A percentile compares a stretch with the other conserved stretches of the same genome.
phyloP scores from a whole-genome alignment of 2,113 vertebrate genomes.

The Rafetus swinhoei region DNA sequence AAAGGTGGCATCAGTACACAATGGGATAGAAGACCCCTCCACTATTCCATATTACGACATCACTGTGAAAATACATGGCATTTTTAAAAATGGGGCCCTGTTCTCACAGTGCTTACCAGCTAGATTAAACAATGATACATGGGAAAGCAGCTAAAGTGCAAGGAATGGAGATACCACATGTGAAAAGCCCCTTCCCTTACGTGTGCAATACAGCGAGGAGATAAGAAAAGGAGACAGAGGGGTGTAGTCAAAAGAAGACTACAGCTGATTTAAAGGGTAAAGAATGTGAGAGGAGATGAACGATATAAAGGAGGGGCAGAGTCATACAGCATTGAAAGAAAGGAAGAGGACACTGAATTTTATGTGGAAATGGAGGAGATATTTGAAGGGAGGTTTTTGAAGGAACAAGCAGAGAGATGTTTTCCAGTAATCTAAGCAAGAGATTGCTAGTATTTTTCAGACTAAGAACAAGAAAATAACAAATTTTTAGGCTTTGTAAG shows the following conservation, averaged over 20 bases:
- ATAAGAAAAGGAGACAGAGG: neutral
- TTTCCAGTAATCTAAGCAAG: constrained; percentile 27
- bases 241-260: neutral
- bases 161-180: neutral
- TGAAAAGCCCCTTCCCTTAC: neutral
- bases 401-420: constrained; percentile 1
- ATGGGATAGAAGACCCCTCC: neutral
- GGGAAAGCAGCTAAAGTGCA: neutral
- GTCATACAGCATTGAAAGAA: neutral
- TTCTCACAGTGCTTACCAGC: neutral
- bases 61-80: neutral
- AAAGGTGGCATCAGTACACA: neutral
- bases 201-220: neutral
- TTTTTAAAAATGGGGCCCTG: neutral
- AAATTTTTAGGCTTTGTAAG: neutral
- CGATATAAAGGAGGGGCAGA: neutral
- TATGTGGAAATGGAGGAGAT: neutral
- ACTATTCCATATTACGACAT: neutral
- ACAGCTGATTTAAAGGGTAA: neutral
- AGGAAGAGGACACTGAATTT: neutral
- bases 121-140: neutral
- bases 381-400: neutral
- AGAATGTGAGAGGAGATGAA: neutral
- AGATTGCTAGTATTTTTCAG: neutral
- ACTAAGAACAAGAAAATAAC: neutral